Percentiles rank a stretch among this genome's conserved stretches.
Conservation (phyloP, 1,140 invertebrate species). For the Drosophila melanica region DNA sequence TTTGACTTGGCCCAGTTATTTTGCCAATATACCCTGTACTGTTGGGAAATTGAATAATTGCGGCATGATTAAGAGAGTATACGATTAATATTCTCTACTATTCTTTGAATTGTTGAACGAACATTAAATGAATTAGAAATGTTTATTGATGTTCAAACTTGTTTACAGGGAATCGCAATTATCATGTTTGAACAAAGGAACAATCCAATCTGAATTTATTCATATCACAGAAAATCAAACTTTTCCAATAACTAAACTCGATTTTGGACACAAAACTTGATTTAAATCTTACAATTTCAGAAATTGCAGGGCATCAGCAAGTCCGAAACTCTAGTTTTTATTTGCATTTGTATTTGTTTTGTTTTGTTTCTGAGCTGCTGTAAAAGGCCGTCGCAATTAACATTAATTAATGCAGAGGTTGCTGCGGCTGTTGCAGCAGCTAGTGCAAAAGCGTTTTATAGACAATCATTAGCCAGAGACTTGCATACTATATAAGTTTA, state of each 20-base stretch:
- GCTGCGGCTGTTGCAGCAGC: conserved; percentile 12
- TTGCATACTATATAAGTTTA: not conserved
- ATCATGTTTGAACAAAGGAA: too few relatives aligned
- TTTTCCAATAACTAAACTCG: too few relatives aligned
- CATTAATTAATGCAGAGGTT: conserved; percentile 67
- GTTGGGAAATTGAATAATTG: not conserved
- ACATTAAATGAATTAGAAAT: too few relatives aligned
- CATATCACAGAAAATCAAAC: too few relatives aligned
- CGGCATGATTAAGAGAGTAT: not conserved
- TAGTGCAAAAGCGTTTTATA: conserved; percentile 18
- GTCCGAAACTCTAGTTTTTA: not conserved
- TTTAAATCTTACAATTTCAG: too few relatives aligned
- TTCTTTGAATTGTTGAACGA: too few relatives aligned
- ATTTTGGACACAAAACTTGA: too few relatives aligned
- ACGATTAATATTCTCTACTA: too few relatives aligned
- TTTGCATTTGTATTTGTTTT: not conserved
- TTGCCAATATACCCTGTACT: conserved; percentile 14
- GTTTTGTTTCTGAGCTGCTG: conserved; percentile 11
- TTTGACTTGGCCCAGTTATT: conserved; percentile 71
- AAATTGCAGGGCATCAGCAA: not conserved
- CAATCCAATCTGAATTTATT: too few relatives aligned
- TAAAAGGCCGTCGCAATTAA: conserved; percentile 58
- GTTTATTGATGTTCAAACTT: too few relatives aligned
- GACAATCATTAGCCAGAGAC: conserved; percentile 23
- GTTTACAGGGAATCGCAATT: too few relatives aligned